These are phyloP conservation scores for Gavia stellata DNA, from an alignment of 2,113 vertebrate species.

Conservation along the genomic window DNA sequence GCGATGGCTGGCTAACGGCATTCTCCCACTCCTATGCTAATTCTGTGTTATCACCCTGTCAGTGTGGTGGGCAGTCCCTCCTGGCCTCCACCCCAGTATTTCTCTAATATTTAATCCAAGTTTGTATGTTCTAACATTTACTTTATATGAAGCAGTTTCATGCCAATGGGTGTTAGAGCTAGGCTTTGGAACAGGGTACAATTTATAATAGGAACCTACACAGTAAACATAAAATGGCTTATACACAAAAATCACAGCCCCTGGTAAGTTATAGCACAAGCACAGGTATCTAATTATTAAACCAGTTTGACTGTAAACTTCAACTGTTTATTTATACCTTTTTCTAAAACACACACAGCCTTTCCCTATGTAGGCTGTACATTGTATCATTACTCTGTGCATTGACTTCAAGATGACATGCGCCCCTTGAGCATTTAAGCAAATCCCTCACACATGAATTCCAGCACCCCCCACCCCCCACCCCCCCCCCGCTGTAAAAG, in stretches of 20 bases:
- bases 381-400: not conserved
- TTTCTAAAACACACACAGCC: not conserved
- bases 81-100: not conserved
- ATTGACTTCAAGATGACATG: not conserved
- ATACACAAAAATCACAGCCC: not conserved
- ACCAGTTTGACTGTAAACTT: not conserved
- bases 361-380: not conserved
- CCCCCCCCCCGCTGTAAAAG: not conserved
- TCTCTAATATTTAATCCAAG: not conserved
- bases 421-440: not conserved
- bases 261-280: not conserved
- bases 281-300: not conserved
- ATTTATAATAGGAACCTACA: not conserved
- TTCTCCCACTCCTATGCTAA: not conserved
- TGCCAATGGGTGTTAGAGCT: not conserved
- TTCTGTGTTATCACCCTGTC: not conserved
- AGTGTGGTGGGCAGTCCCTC: no score
- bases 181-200: not conserved
- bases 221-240: not conserved
- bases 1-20: rapidly evolving
- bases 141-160: not conserved
- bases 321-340: not conserved
- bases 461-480: no score
- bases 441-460: not conserved
- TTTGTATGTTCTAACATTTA: not conserved